Evolutionary conservation across 2,888 invertebrate species (phyloP).

Genomic region (Nezara viridula): DNA sequence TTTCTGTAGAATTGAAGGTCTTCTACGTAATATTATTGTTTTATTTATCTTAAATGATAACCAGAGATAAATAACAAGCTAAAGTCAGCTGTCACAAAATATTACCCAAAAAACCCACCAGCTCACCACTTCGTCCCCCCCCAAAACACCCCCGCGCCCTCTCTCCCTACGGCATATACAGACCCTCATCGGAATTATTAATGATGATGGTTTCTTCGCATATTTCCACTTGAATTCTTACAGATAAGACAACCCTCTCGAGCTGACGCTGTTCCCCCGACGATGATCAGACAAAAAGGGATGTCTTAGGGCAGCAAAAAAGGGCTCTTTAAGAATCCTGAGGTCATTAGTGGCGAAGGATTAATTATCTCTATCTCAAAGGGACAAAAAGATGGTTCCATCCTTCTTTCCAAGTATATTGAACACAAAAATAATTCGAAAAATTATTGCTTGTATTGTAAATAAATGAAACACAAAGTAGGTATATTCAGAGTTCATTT

Average conservation of each 20-base stretch:
- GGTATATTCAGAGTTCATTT: too few species aligned
- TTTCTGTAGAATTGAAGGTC: too few species aligned
- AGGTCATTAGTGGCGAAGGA: background rate
- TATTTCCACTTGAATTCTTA: slow-evolving; percentile 48
- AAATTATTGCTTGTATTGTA: background rate
- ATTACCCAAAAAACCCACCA: background rate
- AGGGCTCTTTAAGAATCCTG: slow-evolving; percentile 44
- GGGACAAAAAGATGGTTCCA: slow-evolving; percentile 10
- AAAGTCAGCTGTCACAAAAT: slow-evolving; percentile 15
- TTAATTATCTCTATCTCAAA: slow-evolving; percentile 39
- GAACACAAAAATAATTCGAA: background rate
- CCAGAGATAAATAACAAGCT: background rate
- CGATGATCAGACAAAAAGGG: slow-evolving; percentile 42
- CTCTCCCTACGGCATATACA: background rate
- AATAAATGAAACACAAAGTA: too few species aligned
- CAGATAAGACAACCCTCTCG: slow-evolving; percentile 24
- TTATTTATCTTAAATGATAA: background rate
- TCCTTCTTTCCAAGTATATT: background rate
- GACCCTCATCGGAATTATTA: slow-evolving; percentile 30
- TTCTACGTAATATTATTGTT: background rate
- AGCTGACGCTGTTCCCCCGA: slow-evolving; percentile 18
- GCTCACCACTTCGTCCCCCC: background rate
- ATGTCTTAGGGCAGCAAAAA: slow-evolving; percentile 51
- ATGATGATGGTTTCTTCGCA: slow-evolving; percentile 15
- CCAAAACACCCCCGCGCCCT: too few species aligned